Evolutionary conservation across 2,797 vertebrate genomes (phyloP).

Genomic region (Dendrocincla fuliginosa): DNA sequence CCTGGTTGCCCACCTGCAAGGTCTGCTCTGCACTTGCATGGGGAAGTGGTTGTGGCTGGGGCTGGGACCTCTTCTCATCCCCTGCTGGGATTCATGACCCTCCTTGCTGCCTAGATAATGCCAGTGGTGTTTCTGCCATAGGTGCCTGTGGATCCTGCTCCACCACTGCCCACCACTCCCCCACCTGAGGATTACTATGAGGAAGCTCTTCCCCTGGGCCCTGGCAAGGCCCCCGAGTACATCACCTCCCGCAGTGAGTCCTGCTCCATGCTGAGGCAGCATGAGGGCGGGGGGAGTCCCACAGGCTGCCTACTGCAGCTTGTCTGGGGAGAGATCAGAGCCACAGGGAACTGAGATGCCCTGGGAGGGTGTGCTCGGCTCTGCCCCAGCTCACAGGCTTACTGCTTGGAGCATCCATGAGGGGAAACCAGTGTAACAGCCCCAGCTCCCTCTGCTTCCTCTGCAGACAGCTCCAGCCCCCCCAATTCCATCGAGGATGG

Average conservation of each 20-base stretch:
- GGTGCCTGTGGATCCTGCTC: slow-evolving; percentile 85
- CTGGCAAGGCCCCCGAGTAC: slow-evolving; percentile 89
- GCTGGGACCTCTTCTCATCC: not conserved
- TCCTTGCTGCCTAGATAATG: not conserved
- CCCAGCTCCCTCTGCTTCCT: slow-evolving; percentile 12
- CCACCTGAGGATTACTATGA: slow-evolving; percentile 98
- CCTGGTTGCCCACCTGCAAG: accelerated
- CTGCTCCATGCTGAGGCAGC: not conserved
- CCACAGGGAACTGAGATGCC: accelerated
- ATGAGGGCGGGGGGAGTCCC: not conserved
- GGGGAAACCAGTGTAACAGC: not conserved
- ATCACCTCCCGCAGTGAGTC: slow-evolving; percentile 86
- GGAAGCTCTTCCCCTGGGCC: slow-evolving; percentile 92
- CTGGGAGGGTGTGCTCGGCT: not conserved
- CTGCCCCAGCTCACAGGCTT: not conserved
- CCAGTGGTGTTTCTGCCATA: slow-evolving; percentile 4
- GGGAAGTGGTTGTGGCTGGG: accelerated
- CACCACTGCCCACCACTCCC: slow-evolving; percentile 89
- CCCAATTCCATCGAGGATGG: slow-evolving; percentile 91
- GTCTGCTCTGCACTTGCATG: accelerated
- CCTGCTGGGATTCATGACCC: not conserved
- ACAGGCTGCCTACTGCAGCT: not conserved
- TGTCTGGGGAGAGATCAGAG: not conserved
- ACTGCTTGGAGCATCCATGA: accelerated
- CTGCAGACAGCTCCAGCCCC: slow-evolving; percentile 88